Conservation (phyloP, 2,113 vertebrate species). For the Nannobrachium achirus region DNA sequence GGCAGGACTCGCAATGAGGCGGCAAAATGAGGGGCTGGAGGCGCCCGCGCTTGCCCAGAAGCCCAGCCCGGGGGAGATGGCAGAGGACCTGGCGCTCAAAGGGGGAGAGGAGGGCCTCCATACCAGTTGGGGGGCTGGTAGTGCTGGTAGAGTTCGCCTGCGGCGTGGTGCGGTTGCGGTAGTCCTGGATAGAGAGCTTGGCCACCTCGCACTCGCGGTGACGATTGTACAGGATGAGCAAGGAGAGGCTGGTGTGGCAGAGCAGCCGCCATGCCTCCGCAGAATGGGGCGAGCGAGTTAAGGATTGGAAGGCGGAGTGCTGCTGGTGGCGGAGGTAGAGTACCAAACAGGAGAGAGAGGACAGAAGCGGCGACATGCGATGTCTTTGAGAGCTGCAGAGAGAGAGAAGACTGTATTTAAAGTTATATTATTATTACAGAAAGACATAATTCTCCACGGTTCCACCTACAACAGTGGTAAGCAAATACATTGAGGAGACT, state of each 20-base stretch:
- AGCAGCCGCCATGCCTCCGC: conserved; percentile 82
- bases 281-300: conserved; percentile 73
- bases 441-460: no score
- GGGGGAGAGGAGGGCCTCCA: conserved; percentile 74
- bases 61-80: conserved; percentile 73
- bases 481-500: no score
- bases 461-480: no score
- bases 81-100: conserved; percentile 79
- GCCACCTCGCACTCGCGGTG: conserved; percentile 83
- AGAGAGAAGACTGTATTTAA: conserved; percentile 18
- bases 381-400: conserved; percentile 64
- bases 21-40: conserved; percentile 79
- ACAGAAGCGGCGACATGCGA: conserved; percentile 78
- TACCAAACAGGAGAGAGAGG: conserved; percentile 80
- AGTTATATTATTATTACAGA: neutral
- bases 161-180: conserved; percentile 63
- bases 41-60: conserved; percentile 79
- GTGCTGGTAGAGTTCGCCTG: conserved; percentile 9
- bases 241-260: conserved; percentile 82
- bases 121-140: conserved; percentile 42
- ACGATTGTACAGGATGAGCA: conserved; percentile 83
- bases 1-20: conserved; percentile 76
- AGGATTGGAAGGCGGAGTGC: conserved; percentile 76
- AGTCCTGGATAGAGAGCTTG: conserved; percentile 80
- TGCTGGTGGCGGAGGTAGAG: conserved; percentile 78